Percentiles rank a stretch among this genome's conserved stretches.
phyloP scores from a whole-genome alignment of 2,888 invertebrate genomes.

The Heliconius aoede region DNA sequence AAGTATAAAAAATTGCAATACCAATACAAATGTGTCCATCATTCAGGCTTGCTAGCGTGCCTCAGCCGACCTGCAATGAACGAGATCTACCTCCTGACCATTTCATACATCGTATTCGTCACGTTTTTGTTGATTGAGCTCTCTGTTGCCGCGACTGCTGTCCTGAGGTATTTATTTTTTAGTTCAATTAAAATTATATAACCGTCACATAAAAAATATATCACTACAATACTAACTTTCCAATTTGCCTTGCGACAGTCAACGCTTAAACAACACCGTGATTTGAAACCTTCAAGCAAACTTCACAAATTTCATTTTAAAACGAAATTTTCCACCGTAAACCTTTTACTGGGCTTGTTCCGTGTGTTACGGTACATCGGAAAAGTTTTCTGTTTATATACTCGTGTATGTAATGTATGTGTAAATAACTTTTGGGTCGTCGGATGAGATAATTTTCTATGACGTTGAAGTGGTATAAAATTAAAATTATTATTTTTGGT shows the following conservation, averaged over 20 bases:
- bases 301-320: constrained; percentile 38
- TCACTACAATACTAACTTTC: neutral
- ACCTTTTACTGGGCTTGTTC: constrained; percentile 30
- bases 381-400: constrained; percentile 38
- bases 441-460: constrained; percentile 28
- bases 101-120: constrained; percentile 91
- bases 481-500: neutral
- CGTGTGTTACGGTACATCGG: constrained; percentile 4
- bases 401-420: constrained; percentile 29
- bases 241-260: neutral
- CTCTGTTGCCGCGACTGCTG: constrained; percentile 77
- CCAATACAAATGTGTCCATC: constrained; percentile 45
- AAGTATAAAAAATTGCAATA: neutral
- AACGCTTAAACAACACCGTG: constrained; percentile 25
- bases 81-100: constrained; percentile 92
- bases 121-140: constrained; percentile 90
- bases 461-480: constrained; percentile 28
- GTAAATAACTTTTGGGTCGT: constrained; percentile 37
- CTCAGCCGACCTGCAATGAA: constrained; percentile 93
- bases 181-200: too few relatives aligned
- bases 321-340: constrained; percentile 31
- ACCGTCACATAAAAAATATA: constrained; percentile 18
- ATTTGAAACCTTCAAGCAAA: constrained; percentile 49
- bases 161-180: constrained; percentile 69
- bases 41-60: constrained; percentile 87